Evolutionary conservation across 2,113 vertebrate genomes (phyloP).

Genomic region (Syngnathus floridae): DNA sequence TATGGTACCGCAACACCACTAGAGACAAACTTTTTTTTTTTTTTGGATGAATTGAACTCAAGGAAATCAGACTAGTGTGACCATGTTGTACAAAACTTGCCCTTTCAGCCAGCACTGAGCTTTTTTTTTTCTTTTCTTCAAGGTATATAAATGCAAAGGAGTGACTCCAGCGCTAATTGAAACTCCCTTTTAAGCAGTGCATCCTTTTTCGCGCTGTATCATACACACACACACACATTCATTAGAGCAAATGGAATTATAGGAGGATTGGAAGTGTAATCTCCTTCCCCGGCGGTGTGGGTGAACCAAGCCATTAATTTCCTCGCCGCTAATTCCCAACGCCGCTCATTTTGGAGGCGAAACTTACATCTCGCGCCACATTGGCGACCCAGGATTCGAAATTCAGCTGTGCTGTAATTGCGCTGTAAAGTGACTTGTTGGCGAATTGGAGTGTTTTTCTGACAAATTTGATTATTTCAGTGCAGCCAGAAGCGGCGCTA

Average conservation of each 20-base stretch:
- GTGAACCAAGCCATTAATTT: constrained; percentile 51
- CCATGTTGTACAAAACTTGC: too few species aligned
- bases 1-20: background rate
- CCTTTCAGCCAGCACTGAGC: too few species aligned
- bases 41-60: background rate
- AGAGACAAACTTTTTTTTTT: background rate
- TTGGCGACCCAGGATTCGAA: too few species aligned
- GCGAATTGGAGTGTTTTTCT: too few species aligned
- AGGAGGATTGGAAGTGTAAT: constrained; percentile 57
- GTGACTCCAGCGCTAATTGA: constrained; percentile 32
- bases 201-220: constrained; percentile 6
- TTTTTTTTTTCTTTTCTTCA: background rate
- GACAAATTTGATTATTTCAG: too few species aligned
- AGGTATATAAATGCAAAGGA: constrained; percentile 1
- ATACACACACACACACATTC: constrained; percentile 31
- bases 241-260: constrained; percentile 65
- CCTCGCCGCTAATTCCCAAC: constrained; percentile 35
- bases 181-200: constrained; percentile 21
- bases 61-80: too few species aligned
- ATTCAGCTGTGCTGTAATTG: too few species aligned
- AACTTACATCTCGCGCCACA: background rate
- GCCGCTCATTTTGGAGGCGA: background rate
- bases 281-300: constrained; percentile 46
- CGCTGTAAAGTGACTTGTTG: too few species aligned
- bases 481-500: too few species aligned